Percentiles rank a stretch among this genome's conserved stretches.
Evolutionary conservation across 2,797 vertebrate species (phyloP).

Genomic region (Lerista edwardsae): DNA sequence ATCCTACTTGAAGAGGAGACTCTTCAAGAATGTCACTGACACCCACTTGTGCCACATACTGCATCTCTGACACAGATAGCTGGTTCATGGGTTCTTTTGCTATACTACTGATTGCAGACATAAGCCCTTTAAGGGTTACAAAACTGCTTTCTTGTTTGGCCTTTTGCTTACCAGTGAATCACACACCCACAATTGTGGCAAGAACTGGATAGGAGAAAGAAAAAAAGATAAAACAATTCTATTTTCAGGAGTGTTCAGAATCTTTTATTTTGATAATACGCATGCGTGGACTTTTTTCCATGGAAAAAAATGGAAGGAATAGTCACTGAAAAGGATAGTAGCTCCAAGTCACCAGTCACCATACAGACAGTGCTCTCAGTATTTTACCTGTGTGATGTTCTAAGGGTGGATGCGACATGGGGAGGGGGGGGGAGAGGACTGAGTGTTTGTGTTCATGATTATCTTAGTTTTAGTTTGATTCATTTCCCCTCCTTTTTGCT

Average conservation of each 20-base stretch:
- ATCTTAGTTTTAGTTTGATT: neutral
- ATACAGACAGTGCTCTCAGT: neutral
- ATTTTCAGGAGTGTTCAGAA: conserved; percentile 31
- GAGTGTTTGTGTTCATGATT: neutral
- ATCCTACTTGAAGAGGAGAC: too few species aligned
- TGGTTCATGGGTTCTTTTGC: neutral
- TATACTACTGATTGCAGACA: neutral
- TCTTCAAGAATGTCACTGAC: neutral
- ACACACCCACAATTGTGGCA: neutral
- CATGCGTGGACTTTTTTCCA: conserved; percentile 3
- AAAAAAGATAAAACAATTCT: neutral
- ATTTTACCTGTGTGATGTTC: neutral
- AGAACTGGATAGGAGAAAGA: accelerated
- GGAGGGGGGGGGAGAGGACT: accelerated
- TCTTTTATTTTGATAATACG: neutral
- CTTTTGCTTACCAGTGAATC: neutral
- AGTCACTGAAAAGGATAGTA: neutral
- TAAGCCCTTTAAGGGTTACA: neutral
- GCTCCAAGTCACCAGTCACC: neutral
- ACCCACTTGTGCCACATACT: neutral
- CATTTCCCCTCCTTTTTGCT: too few species aligned
- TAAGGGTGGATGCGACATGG: neutral
- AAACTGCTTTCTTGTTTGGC: conserved; percentile 1
- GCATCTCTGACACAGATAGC: neutral
- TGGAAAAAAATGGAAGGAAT: neutral